Evolutionary conservation across 2,797 vertebrate genomes (phyloP).

Genomic region (Helostoma temminkii): DNA sequence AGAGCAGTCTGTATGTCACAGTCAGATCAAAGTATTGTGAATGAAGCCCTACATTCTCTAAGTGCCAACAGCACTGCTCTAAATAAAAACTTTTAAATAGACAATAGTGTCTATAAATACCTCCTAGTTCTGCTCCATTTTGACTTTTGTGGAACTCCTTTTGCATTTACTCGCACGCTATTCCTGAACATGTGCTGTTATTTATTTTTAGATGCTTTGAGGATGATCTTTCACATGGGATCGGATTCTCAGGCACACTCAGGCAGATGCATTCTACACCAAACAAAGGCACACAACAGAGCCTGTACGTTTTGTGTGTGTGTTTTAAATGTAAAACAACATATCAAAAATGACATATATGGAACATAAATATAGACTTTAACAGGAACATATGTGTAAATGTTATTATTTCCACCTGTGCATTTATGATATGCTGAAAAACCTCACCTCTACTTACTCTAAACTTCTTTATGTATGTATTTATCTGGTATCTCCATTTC

Average conservation of each 20-base stretch:
- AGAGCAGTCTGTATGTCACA: constrained; percentile 33
- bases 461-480: no score
- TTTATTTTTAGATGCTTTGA: constrained; percentile 79
- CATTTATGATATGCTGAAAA: no score
- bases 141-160: constrained; percentile 73
- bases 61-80: constrained; percentile 60
- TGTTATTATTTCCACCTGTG: no score
- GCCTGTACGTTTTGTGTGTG: no score
- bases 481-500: no score
- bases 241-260: constrained; percentile 45
- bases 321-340: no score
- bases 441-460: no score
- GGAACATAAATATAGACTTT: no score
- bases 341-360: no score
- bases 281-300: constrained; percentile 18
- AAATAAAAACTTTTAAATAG: constrained; percentile 79
- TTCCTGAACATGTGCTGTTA: constrained; percentile 67
- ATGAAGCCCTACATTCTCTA: constrained; percentile 59
- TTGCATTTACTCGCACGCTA: constrained; percentile 53
- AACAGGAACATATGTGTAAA: neutral
- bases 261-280: constrained; percentile 26
- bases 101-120: constrained; percentile 75
- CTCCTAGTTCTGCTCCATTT: constrained; percentile 68
- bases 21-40: constrained; percentile 57
- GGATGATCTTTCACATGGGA: constrained; percentile 59